Conservation (phyloP, 2,888 invertebrate genomes). For the Asteroscopus sphinx region DNA sequence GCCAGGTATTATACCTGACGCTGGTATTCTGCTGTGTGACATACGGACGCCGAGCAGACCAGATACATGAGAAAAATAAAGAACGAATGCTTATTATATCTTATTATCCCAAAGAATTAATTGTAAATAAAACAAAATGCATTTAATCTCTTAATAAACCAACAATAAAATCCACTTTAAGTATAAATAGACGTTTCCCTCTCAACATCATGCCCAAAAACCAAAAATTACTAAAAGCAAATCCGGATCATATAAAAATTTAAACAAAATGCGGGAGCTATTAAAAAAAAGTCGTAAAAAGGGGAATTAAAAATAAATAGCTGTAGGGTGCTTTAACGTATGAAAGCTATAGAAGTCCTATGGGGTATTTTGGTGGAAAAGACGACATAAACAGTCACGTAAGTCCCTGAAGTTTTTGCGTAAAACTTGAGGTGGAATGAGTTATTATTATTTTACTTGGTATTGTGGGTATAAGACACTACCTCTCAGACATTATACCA, state of each 20-base stretch:
- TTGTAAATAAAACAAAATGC: no score
- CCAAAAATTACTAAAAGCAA: slow-evolving; percentile 41
- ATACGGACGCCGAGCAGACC: no score
- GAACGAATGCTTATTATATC: no score
- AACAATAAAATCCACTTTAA: background rate
- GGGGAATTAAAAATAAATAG: slow-evolving; percentile 74
- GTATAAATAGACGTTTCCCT: slow-evolving; percentile 4
- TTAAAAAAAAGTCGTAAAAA: slow-evolving; percentile 69
- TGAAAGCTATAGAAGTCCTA: slow-evolving; percentile 41
- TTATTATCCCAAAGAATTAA: no score
- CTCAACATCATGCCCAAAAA: slow-evolving; percentile 13
- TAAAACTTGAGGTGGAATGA: background rate
- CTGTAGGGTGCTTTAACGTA: slow-evolving; percentile 61
- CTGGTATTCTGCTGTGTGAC: no score
- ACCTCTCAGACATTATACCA: slow-evolving; percentile 2
- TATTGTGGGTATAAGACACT: background rate
- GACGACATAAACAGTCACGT: slow-evolving; percentile 2
- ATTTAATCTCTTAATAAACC: slow-evolving; percentile 6
- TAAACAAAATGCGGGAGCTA: slow-evolving; percentile 55
- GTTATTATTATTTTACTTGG: background rate
- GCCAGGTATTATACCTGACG: no score
- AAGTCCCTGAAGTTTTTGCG: background rate
- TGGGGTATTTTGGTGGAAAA: slow-evolving; percentile 22
- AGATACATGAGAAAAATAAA: no score
- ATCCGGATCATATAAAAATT: slow-evolving; percentile 44